Evolutionary conservation across 2,797 vertebrate species (phyloP), one percentile per base, ranked within the genome.

Genomic region (Paramormyrops hopkinsi): DNA sequence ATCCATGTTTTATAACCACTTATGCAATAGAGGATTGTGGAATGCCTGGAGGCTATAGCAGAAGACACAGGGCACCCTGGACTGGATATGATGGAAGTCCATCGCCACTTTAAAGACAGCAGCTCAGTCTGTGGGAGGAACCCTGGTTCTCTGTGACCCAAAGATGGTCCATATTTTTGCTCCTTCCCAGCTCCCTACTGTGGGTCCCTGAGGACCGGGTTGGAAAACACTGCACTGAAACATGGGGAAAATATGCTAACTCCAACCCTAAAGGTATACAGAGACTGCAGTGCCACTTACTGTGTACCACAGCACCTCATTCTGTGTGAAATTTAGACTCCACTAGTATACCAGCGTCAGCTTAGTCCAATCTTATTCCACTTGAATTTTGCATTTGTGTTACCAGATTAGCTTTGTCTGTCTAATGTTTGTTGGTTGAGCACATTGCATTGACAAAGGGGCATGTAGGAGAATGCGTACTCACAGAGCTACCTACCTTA

Each of bases 331-430:
- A 44, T 82, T 82, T 82, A 82, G 41, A 46, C 76, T 82, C 76
- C 76, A n/a, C 41, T 82, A 46, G 76, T 46, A n/a, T 82, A 82
- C 19, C 73, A 41, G 33, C 2, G 33, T 44, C 41, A 82, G 76
- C 76, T 82, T 46, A 82, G 46, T 82, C 76, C 76, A n/a, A 82
- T 44, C 41, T 19, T 44, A 46, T 82, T 82, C 76, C 37, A 44
- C 41, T 82, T 82, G 76, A 82, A 82, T 46, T 62, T 82, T 82
- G 41, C 41, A 82, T 82, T 82, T 82, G 19, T 46, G 76, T 46
- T 82, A 82, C 76, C 41, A 82, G 76, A 82, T 82, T 82, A 82
- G 76, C 41, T 44, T 82, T 46, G 76, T 82, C 76, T 82, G 76
- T 46, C 76, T 82, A 82, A 19, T 82, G 76, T 82, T 82, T 82